Evolutionary conservation across 1,140 invertebrate species (phyloP).

Genomic region (Drosophila melanica): DNA sequence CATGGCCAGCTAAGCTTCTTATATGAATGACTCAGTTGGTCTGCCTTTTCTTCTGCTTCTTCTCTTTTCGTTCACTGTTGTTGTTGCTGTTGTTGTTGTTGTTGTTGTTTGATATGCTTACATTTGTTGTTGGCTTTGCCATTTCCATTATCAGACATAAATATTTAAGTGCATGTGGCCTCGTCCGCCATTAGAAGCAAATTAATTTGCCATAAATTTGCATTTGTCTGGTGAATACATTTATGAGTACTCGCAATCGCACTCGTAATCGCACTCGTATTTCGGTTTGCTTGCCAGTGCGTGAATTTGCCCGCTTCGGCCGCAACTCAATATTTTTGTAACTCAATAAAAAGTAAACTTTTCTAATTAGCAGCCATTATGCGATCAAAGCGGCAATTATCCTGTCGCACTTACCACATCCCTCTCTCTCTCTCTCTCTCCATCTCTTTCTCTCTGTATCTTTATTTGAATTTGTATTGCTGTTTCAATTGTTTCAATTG

Average conservation of each 20-base stretch:
- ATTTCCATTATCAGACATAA: conserved; percentile 65
- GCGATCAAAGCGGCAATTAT: conserved; percentile 77
- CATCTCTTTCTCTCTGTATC: too few relatives aligned
- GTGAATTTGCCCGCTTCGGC: conserved; percentile 28
- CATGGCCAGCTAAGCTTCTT: conserved; percentile 40
- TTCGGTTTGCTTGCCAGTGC: conserved; percentile 11
- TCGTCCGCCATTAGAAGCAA: conserved; percentile 54
- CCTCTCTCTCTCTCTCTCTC: background rate
- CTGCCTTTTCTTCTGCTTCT: background rate
- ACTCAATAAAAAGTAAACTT: conserved; percentile 74
- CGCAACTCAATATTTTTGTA: conserved; percentile 54
- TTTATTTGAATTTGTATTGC: background rate
- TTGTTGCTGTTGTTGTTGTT: conserved; percentile 20
- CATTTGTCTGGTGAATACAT: conserved; percentile 42
- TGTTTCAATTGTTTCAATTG: conserved; percentile 41
- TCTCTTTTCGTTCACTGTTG: conserved; percentile 15
- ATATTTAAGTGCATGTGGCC: conserved; percentile 57
- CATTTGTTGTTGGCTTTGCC: conserved; percentile 42
- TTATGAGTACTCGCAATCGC: conserved; percentile 16
- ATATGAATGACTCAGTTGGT: background rate
- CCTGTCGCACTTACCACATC: conserved; percentile 19
- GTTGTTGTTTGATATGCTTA: conserved; percentile 4
- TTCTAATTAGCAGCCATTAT: conserved; percentile 79
- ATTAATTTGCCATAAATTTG: conserved; percentile 76
- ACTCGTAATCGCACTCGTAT: background rate